Evolutionary conservation across 2,888 invertebrate genomes (phyloP).

Genomic region (Lacanobia oleracea): DNA sequence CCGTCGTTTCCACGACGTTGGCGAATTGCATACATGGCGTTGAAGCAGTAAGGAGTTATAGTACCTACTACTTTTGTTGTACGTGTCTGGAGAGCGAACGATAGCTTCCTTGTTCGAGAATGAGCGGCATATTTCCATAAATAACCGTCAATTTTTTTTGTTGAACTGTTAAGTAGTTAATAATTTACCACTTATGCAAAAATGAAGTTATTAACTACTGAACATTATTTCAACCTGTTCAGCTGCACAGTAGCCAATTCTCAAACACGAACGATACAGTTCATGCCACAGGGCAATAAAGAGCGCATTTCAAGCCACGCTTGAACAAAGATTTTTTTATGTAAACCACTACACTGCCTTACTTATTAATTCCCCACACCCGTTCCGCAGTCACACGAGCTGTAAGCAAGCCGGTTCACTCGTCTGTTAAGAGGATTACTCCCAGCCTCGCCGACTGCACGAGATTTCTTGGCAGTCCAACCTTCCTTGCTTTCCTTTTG

Average conservation of each 20-base stretch:
- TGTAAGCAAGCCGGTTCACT: conserved; percentile 72
- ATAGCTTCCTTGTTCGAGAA: not conserved
- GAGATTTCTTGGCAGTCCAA: conserved; percentile 74
- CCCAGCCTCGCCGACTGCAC: conserved; percentile 67
- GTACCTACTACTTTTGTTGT: conserved; percentile 19
- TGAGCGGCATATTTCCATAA: not conserved
- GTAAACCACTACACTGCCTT: conserved; percentile 44
- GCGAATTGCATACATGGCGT: conserved; percentile 75
- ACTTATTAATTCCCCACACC: conserved; percentile 67
- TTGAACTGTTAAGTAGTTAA: not conserved
- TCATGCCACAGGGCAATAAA: conserved; percentile 55
- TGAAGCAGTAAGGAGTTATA: conserved; percentile 32
- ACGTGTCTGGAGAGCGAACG: not conserved
- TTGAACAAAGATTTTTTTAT: conserved; percentile 51
- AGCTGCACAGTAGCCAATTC: conserved; percentile 9
- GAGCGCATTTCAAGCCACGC: conserved; percentile 14
- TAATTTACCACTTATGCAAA: not conserved
- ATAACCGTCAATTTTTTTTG: not conserved
- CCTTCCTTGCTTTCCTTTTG: conserved; percentile 72
- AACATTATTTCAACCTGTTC: conserved; percentile 13
- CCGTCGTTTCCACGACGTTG: conserved; percentile 72
- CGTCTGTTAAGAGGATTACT: conserved; percentile 79
- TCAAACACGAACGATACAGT: conserved; percentile 37
- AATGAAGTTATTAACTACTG: conserved; percentile 26
- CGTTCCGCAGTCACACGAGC: conserved; percentile 55